Evolutionary conservation across 2,888 invertebrate species (phyloP).

Genomic region (Parnassius glacialis): DNA sequence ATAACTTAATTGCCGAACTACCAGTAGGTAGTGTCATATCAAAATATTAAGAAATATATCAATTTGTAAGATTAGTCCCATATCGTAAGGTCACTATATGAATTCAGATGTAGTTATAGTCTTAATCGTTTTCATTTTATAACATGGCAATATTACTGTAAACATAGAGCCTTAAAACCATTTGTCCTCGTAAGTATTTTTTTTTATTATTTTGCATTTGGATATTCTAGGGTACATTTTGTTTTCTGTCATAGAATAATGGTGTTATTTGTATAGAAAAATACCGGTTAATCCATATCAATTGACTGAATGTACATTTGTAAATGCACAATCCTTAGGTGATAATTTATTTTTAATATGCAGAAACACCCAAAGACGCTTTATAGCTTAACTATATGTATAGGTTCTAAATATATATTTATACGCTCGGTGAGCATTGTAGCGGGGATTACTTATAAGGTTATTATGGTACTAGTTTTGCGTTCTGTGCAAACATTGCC

Average conservation of each 20-base stretch:
- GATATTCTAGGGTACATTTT: background rate
- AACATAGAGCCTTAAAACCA: background rate
- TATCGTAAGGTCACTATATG: no score
- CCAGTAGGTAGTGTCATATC: no score
- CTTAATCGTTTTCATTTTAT: no score
- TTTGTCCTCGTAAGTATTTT: background rate
- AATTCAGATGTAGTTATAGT: no score
- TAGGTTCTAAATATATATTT: conserved; percentile 31
- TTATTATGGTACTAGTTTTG: no score
- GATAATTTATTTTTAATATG: conserved; percentile 27
- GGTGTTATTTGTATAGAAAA: conserved; percentile 14
- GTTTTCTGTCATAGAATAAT: background rate
- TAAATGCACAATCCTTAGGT: conserved; percentile 35
- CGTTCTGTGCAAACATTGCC: no score
- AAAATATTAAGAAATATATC: no score
- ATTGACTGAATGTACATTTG: conserved; percentile 33
- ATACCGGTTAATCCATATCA: conserved; percentile 41
- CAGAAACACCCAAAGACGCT: conserved; percentile 52
- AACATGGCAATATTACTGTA: background rate
- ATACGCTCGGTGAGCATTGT: conserved; percentile 26
- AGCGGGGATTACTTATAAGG: background rate
- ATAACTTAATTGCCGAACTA: no score
- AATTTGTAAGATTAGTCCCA: no score
- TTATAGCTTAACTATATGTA: conserved; percentile 37
- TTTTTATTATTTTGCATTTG: conserved; percentile 1